Conservation (phyloP, 1,140 invertebrate species). For the Trichoplusia ni region DNA sequence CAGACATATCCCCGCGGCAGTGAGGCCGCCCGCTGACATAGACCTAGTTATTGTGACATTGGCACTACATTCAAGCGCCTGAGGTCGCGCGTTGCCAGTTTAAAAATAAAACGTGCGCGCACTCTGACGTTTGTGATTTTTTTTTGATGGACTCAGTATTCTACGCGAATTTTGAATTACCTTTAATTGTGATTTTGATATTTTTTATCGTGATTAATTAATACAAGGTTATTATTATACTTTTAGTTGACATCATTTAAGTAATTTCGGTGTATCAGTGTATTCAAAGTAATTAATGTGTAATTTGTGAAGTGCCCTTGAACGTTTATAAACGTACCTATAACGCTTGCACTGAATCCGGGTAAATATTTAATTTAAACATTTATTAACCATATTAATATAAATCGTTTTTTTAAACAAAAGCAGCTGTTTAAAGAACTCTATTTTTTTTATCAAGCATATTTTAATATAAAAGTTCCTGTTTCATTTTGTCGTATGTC, state of each 20-base stretch:
- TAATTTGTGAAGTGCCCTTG: too few species aligned
- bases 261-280: too few species aligned
- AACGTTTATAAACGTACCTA: too few species aligned
- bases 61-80: slow-evolving; percentile 79
- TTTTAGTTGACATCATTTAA: too few species aligned
- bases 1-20: slow-evolving; percentile 46
- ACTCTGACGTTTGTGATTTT: slow-evolving; percentile 45
- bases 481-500: slow-evolving; percentile 5
- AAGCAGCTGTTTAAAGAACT: too few species aligned
- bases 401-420: too few species aligned
- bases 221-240: too few species aligned
- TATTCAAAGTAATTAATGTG: too few species aligned
- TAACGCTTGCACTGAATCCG: too few species aligned
- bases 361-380: too few species aligned
- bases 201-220: neutral
- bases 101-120: slow-evolving; percentile 72
- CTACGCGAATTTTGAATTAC: slow-evolving; percentile 47
- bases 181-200: neutral
- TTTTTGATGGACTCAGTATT: slow-evolving; percentile 38
- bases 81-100: slow-evolving; percentile 71
- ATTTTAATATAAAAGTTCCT: neutral
- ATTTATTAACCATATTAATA: too few species aligned
- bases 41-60: slow-evolving; percentile 78
- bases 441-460: too few species aligned
- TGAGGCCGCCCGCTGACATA: slow-evolving; percentile 73